Evolutionary conservation across 2,888 invertebrate genomes (phyloP).

Genomic region (Ectemnius cavifrons): DNA sequence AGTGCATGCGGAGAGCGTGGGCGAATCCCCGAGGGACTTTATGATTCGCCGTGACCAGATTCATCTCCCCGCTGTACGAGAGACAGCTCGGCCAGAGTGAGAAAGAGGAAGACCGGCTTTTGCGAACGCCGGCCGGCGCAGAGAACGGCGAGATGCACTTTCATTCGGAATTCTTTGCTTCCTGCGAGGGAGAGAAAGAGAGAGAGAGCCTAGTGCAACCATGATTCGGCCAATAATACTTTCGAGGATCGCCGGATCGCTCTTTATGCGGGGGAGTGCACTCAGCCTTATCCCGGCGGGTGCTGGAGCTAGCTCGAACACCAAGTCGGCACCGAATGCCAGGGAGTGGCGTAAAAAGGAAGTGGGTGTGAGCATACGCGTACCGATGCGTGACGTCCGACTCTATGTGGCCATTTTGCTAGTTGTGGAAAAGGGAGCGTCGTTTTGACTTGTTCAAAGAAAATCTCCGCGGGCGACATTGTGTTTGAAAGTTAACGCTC

Average conservation of each 20-base stretch:
- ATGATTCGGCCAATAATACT: neutral
- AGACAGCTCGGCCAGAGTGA: conserved; percentile 9
- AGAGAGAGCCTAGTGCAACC: neutral
- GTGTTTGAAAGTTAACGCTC: too few species aligned
- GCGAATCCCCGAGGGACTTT: conserved; percentile 68
- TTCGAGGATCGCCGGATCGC: too few species aligned
- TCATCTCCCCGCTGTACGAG: conserved; percentile 61
- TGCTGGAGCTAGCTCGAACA: neutral
- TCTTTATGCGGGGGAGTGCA: neutral
- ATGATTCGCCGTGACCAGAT: conserved; percentile 75
- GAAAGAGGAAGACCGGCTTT: conserved; percentile 12
- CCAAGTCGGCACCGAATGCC: conserved; percentile 21
- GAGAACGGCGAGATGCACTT: conserved; percentile 24
- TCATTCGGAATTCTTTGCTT: conserved; percentile 58
- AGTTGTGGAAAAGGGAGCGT: conserved; percentile 48
- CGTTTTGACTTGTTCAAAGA: conserved; percentile 61
- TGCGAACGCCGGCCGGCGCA: too few species aligned
- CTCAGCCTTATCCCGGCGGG: neutral
- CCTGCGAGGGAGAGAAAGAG: conserved; percentile 23
- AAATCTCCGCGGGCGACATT: conserved; percentile 21
- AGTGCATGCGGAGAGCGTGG: conserved; percentile 57
- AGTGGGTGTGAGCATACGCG: conserved; percentile 77
- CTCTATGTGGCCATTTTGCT: conserved; percentile 70
- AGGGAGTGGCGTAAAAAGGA: conserved; percentile 78
- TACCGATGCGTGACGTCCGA: conserved; percentile 74